A percentile compares a stretch with the other conserved stretches of the same genome.
phyloP scores from a whole-genome alignment of 2,113 vertebrate genomes.

The Rhabdornis inornatus region DNA sequence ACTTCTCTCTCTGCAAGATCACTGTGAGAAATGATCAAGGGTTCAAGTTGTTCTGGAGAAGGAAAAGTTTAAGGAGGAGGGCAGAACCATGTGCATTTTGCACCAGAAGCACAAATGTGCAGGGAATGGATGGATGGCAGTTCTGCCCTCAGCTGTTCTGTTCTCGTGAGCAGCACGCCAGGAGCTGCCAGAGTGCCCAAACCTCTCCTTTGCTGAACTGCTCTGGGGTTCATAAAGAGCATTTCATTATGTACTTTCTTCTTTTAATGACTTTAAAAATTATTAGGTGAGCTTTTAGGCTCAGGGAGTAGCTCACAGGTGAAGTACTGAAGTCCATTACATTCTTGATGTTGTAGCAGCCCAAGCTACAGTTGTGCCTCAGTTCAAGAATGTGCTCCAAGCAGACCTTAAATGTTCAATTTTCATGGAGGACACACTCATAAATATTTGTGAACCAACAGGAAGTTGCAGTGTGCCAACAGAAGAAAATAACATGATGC shows the following conservation, averaged over 20 bases:
- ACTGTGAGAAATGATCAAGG: not conserved
- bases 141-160: not conserved
- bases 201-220: not conserved
- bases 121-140: not conserved
- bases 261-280: not conserved
- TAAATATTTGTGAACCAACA: not conserved
- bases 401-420: not conserved
- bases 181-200: not conserved
- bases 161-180: rapidly evolving
- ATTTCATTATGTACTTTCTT: not conserved
- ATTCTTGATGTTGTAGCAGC: not conserved
- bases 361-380: not conserved
- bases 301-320: not conserved
- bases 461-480: not conserved
- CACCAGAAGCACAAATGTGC: not conserved
- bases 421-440: not conserved
- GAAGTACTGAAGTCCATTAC: not conserved
- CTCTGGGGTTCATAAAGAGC: not conserved
- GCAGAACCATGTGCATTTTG: not conserved
- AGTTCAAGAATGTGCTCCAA: not conserved
- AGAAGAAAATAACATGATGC: not conserved
- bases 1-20: not conserved
- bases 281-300: not conserved
- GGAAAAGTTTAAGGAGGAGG: not conserved
- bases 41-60: not conserved